phyloP scores from a whole-genome alignment of 2,797 vertebrate species.

The Tamandua tetradactyla region DNA sequence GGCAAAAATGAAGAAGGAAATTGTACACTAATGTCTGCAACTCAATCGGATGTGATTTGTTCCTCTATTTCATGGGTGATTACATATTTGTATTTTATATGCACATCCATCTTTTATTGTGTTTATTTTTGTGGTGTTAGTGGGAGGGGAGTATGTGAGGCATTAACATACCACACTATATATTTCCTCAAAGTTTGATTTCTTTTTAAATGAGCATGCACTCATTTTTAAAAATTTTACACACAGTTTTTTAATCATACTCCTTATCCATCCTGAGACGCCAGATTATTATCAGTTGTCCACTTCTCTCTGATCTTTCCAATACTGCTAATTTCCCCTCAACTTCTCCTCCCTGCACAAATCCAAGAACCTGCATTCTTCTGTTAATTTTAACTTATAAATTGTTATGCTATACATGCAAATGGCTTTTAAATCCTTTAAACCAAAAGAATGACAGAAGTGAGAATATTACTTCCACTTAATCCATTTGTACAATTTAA shows the following conservation, averaged over 20 bases:
- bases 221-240: constrained; percentile 39
- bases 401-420: neutral
- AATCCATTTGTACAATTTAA: neutral
- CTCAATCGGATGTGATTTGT: neutral
- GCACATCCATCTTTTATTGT: neutral
- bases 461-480: neutral
- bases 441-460: constrained; percentile 36
- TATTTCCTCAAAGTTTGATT: constrained; percentile 31
- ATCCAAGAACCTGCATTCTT: constrained; percentile 37
- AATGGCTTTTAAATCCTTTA: neutral
- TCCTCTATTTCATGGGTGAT: constrained; percentile 3
- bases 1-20: neutral
- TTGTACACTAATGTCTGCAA: neutral
- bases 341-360: neutral
- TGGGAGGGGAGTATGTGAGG: neutral
- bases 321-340: constrained; percentile 52
- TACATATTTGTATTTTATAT: constrained; percentile 9
- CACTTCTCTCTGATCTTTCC: constrained; percentile 39
- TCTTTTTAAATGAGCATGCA: constrained; percentile 25
- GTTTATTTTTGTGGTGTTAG: neutral
- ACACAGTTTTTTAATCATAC: neutral
- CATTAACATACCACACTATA: neutral
- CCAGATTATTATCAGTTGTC: constrained; percentile 8
- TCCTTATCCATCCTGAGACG: neutral
- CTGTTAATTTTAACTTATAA: constrained; percentile 14